Conservation (phyloP, 2,888 invertebrate species). For the Apocheima hispidaria region DNA sequence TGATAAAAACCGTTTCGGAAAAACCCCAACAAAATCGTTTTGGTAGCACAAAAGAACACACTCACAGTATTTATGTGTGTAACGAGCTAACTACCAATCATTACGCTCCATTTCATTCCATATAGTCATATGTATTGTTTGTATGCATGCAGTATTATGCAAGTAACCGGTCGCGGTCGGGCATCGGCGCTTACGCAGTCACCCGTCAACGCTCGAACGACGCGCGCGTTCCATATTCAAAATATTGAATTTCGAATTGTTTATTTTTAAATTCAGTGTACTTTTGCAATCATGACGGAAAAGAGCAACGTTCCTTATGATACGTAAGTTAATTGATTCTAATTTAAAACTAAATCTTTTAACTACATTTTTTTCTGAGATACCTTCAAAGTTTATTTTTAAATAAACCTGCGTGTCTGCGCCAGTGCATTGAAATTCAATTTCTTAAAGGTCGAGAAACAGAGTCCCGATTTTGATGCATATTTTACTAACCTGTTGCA, state of each 20-base stretch:
- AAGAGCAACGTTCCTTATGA: slow-evolving; percentile 39
- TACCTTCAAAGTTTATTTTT: neutral
- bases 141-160: neutral
- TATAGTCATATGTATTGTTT: neutral
- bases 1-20: no score
- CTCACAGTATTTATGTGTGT: no score
- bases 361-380: neutral
- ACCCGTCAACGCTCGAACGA: neutral
- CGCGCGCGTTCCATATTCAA: slow-evolving; percentile 22
- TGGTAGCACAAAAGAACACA: no score
- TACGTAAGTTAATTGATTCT: slow-evolving; percentile 35
- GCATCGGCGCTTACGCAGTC: neutral
- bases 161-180: neutral
- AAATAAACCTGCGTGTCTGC: neutral
- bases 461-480: neutral
- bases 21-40: no score
- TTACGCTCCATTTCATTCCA: no score
- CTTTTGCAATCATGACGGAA: slow-evolving; percentile 34
- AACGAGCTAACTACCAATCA: no score
- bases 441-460: neutral
- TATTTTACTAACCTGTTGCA: neutral
- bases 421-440: neutral
- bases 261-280: slow-evolving; percentile 10
- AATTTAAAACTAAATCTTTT: neutral
- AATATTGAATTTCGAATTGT: slow-evolving; percentile 15